phyloP scores from a whole-genome alignment of 2,113 vertebrate species.

The Galeopterus variegatus region DNA sequence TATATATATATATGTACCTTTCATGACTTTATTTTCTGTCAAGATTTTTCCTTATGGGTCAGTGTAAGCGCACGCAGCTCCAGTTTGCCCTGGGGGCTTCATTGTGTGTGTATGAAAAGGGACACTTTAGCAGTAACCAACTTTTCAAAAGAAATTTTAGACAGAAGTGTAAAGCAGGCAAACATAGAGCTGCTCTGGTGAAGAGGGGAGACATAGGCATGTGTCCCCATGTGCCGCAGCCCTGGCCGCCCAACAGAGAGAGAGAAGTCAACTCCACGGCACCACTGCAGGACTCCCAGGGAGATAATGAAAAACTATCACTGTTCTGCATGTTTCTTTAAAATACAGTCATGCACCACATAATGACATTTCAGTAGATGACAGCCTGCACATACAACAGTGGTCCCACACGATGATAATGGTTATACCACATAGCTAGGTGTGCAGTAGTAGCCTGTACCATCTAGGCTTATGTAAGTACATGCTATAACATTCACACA shows the following conservation, averaged over 20 bases:
- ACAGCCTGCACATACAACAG: too few relatives aligned
- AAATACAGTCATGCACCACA: neutral
- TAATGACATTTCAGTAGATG: too few relatives aligned
- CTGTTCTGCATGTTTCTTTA: too few relatives aligned
- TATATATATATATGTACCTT: neutral
- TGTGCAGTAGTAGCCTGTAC: too few relatives aligned
- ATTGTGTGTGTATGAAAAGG: neutral
- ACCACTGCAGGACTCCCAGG: neutral
- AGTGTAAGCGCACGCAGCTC: too few relatives aligned
- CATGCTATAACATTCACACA: too few relatives aligned
- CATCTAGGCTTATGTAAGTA: too few relatives aligned
- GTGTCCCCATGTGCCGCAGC: neutral
- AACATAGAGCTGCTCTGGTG: neutral
- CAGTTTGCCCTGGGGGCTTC: neutral
- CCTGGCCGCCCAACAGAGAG: neutral
- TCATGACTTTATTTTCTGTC: neutral
- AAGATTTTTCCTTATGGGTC: neutral
- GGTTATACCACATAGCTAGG: too few relatives aligned
- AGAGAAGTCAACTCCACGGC: neutral
- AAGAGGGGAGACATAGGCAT: neutral
- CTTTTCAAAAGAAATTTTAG: neutral
- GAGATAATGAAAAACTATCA: too few relatives aligned
- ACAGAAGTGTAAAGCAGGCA: fast-evolving
- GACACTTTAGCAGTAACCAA: neutral
- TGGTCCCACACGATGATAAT: too few relatives aligned